A percentile compares a stretch with the other conserved stretches of the same genome.
phyloP scores from a whole-genome alignment of 2,888 invertebrate genomes.

The Apotomis capreana region DNA sequence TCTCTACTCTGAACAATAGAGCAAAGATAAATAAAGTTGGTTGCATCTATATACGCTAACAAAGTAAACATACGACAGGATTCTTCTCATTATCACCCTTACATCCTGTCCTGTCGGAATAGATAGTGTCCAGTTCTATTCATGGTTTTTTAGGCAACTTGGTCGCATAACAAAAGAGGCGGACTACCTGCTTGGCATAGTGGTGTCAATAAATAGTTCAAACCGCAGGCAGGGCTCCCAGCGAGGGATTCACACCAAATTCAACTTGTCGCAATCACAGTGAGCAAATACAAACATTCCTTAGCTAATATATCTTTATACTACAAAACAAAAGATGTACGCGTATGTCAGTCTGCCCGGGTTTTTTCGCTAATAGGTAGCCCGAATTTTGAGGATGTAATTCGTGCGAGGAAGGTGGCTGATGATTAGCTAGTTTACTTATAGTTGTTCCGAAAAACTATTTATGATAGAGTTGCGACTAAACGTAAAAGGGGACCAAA shows the following conservation, averaged over 20 bases:
- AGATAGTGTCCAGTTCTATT: constrained; percentile 24
- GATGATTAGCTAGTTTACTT: no score
- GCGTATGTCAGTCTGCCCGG: no score
- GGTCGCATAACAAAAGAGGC: background rate
- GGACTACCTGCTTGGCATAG: constrained; percentile 28
- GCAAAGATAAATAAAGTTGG: no score
- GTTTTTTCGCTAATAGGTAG: no score
- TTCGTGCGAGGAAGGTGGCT: no score
- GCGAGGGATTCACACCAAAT: constrained; percentile 10
- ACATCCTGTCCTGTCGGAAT: constrained; percentile 17
- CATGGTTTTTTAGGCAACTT: constrained; percentile 14
- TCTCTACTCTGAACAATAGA: no score
- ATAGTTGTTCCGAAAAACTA: no score
- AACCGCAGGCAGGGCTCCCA: constrained; percentile 6
- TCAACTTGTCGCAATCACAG: background rate
- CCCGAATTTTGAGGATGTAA: no score
- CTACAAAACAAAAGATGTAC: no score
- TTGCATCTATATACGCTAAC: background rate
- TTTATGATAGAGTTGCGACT: no score
- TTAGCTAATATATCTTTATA: background rate
- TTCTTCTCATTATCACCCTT: constrained; percentile 9
- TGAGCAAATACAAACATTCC: background rate
- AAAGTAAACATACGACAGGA: constrained; percentile 13
- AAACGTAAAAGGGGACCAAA: no score
- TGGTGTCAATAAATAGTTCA: constrained; percentile 19